These are phyloP conservation scores for Germaria angustata DNA, from an alignment of 2,888 invertebrate species.

Conservation along the genomic window DNA sequence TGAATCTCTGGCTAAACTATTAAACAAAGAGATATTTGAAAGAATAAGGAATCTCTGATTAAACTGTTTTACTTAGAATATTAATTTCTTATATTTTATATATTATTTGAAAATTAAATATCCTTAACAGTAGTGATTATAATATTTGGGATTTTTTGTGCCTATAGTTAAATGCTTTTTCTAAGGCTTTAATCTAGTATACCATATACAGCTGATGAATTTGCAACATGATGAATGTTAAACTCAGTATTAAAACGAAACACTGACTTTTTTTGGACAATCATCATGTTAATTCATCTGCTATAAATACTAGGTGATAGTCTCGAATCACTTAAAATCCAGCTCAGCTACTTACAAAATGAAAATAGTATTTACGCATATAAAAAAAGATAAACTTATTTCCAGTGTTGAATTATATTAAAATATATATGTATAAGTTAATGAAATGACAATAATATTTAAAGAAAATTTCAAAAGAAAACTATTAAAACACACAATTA, in stretches of 20 bases:
- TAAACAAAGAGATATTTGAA: background rate
- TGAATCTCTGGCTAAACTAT: background rate
- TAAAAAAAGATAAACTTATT: too few species aligned
- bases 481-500: background rate
- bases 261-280: too few species aligned
- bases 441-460: slow-evolving; percentile 47
- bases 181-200: too few species aligned
- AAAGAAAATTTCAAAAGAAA: background rate
- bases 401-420: slow-evolving; percentile 44
- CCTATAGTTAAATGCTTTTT: background rate
- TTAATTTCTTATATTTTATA: background rate
- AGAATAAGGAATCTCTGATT: slow-evolving; percentile 44
- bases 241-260: too few species aligned
- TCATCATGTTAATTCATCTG: too few species aligned
- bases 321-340: too few species aligned
- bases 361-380: too few species aligned
- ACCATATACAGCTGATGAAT: too few species aligned
- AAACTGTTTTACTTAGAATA: background rate
- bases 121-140: background rate
- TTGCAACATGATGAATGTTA: too few species aligned
- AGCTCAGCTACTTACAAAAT: too few species aligned
- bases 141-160: background rate
- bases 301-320: too few species aligned
- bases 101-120: background rate
- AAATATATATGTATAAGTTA: slow-evolving; percentile 9